Conservation (phyloP, 1,140 invertebrate species). For the Apolygus lucorum region DNA sequence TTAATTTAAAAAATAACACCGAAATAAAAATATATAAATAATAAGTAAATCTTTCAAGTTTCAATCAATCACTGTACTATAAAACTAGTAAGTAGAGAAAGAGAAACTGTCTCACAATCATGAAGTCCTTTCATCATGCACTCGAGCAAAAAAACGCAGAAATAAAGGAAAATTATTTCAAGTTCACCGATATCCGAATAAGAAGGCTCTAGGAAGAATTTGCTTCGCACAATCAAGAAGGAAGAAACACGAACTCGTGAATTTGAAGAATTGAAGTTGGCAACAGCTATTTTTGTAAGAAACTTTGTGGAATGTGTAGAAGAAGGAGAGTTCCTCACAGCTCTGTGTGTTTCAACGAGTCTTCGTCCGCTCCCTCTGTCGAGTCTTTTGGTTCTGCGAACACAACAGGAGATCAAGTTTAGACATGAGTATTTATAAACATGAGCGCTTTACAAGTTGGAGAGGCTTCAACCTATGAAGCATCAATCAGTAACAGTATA, state of each 20-base stretch:
- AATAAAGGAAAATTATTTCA: too few relatives aligned
- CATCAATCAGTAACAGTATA: too few relatives aligned
- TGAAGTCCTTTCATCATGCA: neutral
- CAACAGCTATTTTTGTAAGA: neutral
- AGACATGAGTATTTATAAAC: too few relatives aligned
- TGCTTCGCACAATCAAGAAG: too few relatives aligned
- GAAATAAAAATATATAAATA: neutral
- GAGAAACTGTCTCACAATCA: neutral
- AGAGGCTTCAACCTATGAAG: too few relatives aligned
- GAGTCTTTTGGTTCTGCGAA: neutral
- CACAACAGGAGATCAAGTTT: too few relatives aligned
- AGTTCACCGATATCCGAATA: too few relatives aligned
- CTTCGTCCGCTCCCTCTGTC: too few relatives aligned
- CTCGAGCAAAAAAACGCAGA: too few relatives aligned
- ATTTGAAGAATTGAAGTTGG: neutral
- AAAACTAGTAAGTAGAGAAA: conserved; percentile 10
- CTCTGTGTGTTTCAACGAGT: neutral
- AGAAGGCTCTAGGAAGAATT: too few relatives aligned
- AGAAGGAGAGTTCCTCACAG: neutral
- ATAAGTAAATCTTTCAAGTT: neutral
- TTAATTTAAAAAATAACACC: neutral
- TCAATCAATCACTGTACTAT: conserved; percentile 15
- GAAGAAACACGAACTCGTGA: neutral
- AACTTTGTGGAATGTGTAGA: neutral
- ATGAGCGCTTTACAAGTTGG: too few relatives aligned